Evolutionary conservation across 2,113 vertebrate species (phyloP), one percentile per base, ranked within the genome.

Genomic region (Marmota flaviventris): DNA sequence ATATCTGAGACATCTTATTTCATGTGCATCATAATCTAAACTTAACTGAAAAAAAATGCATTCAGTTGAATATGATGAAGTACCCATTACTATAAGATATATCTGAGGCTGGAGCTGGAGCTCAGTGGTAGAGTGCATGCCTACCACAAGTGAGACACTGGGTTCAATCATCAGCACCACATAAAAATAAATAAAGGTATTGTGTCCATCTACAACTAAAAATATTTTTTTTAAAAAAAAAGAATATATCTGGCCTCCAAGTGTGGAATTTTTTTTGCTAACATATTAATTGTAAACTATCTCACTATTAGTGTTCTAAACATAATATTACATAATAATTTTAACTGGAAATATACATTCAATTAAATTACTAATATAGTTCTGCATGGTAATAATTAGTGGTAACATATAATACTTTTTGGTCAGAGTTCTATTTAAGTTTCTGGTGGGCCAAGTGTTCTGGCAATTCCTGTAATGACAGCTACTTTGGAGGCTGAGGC

Each of bases 181-280:
- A 53, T 53, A 53, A 53, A 53, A 53, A 53, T 53, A 53, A 53
- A 16, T 53, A 53, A 12, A 53, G 51, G 4, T 53, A 53, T 53
- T 53, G 14, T 53, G 12, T 53, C 51, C 16, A 16, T 17, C 4
- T 53, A 53, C 51, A 53, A 53, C 51, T 17, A 53, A 53, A 53
- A 53, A 53, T 53, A 53, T 53, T 53, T 53, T 53, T 53, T 53
- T 53, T 8, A 8, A 45, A 51, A 51, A 51, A 51, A 51, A 51
- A 51, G 32, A 34, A 14, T 29, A 29, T 13, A 67, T 32, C n/a
- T 11, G 1, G 4, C 58, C 34, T 27, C 8, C 12, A 69, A n/a
- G 12, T 16, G 5, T 29, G 18, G 0, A 81, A 3, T 51, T 53
- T 2, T n/a, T 45, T 67, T 84, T n/a, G 0, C 7, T 0, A 61